These are phyloP conservation scores for Siniperca scherzeri DNA, from an alignment of 2,797 vertebrate species.

Conservation along the genomic window DNA sequence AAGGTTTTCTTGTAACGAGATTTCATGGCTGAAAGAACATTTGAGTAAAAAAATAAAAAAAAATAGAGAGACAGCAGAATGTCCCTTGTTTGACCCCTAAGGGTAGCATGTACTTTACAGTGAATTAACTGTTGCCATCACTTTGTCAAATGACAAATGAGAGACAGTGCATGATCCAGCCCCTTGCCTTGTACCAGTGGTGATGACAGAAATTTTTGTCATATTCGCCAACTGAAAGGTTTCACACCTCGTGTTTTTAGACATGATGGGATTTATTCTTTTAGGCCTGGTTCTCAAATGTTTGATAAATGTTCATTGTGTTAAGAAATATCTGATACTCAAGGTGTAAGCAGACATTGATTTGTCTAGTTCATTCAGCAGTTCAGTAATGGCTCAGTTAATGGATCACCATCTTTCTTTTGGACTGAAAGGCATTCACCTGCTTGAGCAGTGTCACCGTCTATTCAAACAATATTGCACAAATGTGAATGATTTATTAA, in stretches of 20 bases:
- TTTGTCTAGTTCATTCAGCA: neutral
- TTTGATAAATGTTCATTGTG: too few relatives aligned
- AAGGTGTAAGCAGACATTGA: neutral
- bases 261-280: neutral
- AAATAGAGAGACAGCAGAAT: neutral
- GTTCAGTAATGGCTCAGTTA: neutral
- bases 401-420: neutral
- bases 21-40: neutral
- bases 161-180: neutral
- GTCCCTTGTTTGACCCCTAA: neutral
- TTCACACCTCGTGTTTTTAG: neutral
- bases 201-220: too few relatives aligned
- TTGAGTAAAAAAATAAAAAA: neutral
- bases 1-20: rapidly evolving
- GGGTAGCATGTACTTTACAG: too few relatives aligned
- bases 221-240: neutral
- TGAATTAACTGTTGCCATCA: neutral
- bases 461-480: neutral
- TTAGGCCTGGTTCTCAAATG: neutral
- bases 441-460: neutral
- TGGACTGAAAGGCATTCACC: neutral
- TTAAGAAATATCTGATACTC: neutral
- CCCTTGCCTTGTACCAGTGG: neutral
- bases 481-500: neutral
- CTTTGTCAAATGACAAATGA: neutral